Conservation (phyloP, 2,888 invertebrate species). For the Quadroppia sp. region DNA sequence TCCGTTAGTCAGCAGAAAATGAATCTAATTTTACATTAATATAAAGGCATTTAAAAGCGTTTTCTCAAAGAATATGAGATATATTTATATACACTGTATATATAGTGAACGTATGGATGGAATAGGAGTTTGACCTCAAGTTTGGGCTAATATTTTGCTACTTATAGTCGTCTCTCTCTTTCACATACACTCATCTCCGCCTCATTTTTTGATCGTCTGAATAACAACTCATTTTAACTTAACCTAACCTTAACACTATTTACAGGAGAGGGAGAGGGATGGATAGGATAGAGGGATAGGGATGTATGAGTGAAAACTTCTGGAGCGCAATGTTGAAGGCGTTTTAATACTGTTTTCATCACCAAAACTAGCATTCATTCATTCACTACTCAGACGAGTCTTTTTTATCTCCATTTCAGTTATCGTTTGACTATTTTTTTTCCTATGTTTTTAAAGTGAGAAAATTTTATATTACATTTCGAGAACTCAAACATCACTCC, state of each 20-base stretch:
- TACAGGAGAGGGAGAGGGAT: not conserved
- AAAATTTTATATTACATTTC: no score
- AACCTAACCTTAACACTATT: constrained; percentile 19
- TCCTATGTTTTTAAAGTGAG: no score
- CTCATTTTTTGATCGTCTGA: not conserved
- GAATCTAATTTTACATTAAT: not conserved
- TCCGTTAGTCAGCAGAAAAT: not conserved
- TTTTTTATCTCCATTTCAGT: not conserved
- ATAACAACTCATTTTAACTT: constrained; percentile 12
- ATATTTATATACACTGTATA: no score
- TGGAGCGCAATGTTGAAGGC: constrained; percentile 14
- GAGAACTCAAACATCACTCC: no score
- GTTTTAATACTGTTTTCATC: not conserved
- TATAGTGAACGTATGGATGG: not conserved
- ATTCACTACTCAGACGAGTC: not conserved
- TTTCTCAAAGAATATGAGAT: no score
- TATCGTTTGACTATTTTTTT: no score
- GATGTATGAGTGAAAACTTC: not conserved
- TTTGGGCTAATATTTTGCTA: constrained; percentile 5
- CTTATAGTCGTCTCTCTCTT: not conserved
- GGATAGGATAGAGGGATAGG: not conserved
- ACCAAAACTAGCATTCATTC: not conserved
- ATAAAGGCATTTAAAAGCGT: no score
- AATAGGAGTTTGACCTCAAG: not conserved
- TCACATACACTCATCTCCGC: not conserved